Base-by-base conservation (phyloP, 2,797 vertebrate species). In the Thaleichthys pacificus region DNA sequence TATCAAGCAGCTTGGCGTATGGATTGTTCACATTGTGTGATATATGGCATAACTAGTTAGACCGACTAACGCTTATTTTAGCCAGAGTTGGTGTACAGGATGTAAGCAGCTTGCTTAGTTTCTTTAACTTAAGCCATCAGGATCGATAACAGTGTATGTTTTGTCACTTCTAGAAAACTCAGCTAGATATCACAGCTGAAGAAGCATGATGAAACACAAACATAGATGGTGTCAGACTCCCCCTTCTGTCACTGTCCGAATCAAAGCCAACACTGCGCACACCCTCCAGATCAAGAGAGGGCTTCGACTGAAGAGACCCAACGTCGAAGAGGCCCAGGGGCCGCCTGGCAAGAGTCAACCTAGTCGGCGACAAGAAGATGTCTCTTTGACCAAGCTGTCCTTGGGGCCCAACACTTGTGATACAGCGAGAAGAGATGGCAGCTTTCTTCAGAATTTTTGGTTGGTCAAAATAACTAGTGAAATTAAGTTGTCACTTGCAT, bases 391-490 rank as follows among this genome's bases (percentile, higher is more conserved):
- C 73, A 93, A 82, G 81, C 85, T 72, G 32, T 68, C 84, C n/a
- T 83, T 83, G 84, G 80, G 88, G 86, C 47, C 91, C 93, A 0
- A 89, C 91, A 61, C 83, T 95, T 70, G 78, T 96, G 73, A 94
- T 99, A 89, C 92, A 96, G 74, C 92, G 92, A 17, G 93, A 95
- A 76, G 97, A 99, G 90, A 98, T 99, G 95, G 87, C 90, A 15
- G 91, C 95, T 56, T 99, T 95, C 91, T 96, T 99, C 82, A 94
- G 92, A 69, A 86, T 99, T 80, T 97, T 98, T 83, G 96, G 97
- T 98, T 89, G 87, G 93, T 91, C 75, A 14, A 71, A 73, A 24
- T 54, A 19, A 21, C 3, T 3, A 24, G 1, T 5, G 9, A 24
- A 15, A n/a, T 3, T 60, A 5, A 24, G 24, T 21, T 49, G 21